Conservation (phyloP, 2,888 invertebrate genomes). For the Chaitophorus viminalis region DNA sequence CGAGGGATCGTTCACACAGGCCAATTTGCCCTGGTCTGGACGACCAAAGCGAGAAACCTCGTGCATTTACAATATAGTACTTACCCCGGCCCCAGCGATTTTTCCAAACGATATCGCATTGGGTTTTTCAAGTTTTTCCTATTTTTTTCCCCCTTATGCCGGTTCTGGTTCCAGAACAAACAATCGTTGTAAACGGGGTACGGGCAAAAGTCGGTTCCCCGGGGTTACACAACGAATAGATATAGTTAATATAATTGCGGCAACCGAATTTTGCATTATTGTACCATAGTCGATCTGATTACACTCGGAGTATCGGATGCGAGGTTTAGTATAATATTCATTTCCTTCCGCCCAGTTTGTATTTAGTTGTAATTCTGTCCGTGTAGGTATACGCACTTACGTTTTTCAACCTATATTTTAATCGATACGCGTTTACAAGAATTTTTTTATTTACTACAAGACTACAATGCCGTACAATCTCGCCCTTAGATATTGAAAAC, state of each 20-base stretch:
- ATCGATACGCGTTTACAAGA: slow-evolving; percentile 28
- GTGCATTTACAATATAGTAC: no score
- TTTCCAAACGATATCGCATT: neutral
- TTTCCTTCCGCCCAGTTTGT: neutral
- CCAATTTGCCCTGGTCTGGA: slow-evolving; percentile 31
- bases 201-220: no score
- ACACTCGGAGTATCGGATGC: neutral
- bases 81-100: no score
- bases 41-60: neutral
- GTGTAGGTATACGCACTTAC: neutral
- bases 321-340: no score
- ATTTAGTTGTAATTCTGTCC: neutral
- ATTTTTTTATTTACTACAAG: neutral
- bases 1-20: slow-evolving; percentile 50
- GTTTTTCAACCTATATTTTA: neutral
- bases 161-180: no score
- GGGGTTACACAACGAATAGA: no score
- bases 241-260: no score
- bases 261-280: no score
- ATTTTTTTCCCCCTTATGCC: neutral
- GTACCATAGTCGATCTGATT: no score
- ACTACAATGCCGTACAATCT: neutral
- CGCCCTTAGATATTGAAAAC: neutral
- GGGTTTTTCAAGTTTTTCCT: neutral
- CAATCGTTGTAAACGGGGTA: no score